Evolutionary conservation across 2,797 vertebrate genomes (phyloP).

Genomic region (Geotrypetes seraphini): DNA sequence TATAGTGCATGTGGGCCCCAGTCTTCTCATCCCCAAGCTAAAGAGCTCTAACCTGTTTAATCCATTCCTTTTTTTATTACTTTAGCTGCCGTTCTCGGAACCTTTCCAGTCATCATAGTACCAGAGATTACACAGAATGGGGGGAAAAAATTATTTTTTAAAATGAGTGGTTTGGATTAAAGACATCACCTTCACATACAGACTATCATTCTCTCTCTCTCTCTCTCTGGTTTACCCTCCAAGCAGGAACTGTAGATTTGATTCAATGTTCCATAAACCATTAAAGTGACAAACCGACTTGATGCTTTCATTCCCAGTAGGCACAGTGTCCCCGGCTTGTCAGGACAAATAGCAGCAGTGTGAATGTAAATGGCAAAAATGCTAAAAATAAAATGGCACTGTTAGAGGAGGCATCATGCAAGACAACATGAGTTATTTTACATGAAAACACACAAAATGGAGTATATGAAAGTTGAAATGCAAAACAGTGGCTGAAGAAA

Average conservation of each 20-base stretch:
- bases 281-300: slow-evolving; percentile 39
- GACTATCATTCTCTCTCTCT: slow-evolving; percentile 24
- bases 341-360: slow-evolving; percentile 39
- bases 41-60: no score
- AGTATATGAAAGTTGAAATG: not conserved
- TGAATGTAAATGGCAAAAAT: slow-evolving; percentile 28
- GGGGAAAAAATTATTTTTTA: not conserved
- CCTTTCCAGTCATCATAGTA: no score
- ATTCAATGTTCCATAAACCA: slow-evolving; percentile 49
- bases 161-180: slow-evolving; percentile 14
- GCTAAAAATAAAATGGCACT: slow-evolving; percentile 17
- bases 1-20: no score
- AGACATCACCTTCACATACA: slow-evolving; percentile 8
- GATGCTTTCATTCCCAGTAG: slow-evolving; percentile 39
- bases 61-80: not conserved
- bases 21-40: no score
- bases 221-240: slow-evolving; percentile 35
- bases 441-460: slow-evolving; percentile 15
- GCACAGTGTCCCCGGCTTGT: slow-evolving; percentile 39
- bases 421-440: slow-evolving; percentile 7
- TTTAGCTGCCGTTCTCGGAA: no score
- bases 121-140: slow-evolving; percentile 13
- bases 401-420: slow-evolving; percentile 29
- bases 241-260: slow-evolving; percentile 46
- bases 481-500: not conserved